Evolutionary conservation across 2,797 vertebrate species (phyloP), one percentile per base, ranked within the genome.

Genomic region (Tangara arthus): DNA sequence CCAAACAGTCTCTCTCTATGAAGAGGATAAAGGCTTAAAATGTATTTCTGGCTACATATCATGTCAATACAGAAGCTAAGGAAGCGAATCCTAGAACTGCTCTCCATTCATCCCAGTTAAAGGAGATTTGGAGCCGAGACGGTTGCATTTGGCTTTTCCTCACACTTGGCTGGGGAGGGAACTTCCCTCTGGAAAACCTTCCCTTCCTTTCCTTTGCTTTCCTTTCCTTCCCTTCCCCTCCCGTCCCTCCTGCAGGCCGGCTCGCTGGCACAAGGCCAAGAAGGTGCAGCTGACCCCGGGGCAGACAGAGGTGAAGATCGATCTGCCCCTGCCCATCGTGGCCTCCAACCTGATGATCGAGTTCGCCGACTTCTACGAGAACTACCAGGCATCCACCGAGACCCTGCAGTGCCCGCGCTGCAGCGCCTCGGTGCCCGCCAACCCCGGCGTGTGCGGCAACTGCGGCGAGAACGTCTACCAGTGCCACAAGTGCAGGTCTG

Each of bases 341-440:
- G 99, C 99, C 32, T 99, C 99, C 63, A 99, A 99, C 97, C 97
- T 99, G 95, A 99, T 99, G 99, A 99, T 99, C 0, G 99, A 99
- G 96, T 99, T 99, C 78, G 99, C 99, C 0, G 99, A 99, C 94
- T 99, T 99, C 95, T 99, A 99, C 27, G 99, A 99, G 98, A 99
- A 99, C 97, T 99, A 99, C 97, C 99, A 99, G 96, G 99, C 99
- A 1, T 99, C 99, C 93, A 99, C 99, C 0, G 99, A 99, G 97
- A 99, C 99, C 9, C 97, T 99, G 91, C 99, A 99, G 97, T 99
- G 99, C 97, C 99, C 99, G 0, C 99, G 99, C 26, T 99, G 99
- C 81, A 99, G 99, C 8, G 99, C 99, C 7, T 99, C 99, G 0
- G 99, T 99, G 47, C 99, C 99, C 0, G 99, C 99, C 92, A 99